Evolutionary conservation across 2,888 invertebrate genomes (phyloP).

Genomic region (Brachynemurus nebulosus): DNA sequence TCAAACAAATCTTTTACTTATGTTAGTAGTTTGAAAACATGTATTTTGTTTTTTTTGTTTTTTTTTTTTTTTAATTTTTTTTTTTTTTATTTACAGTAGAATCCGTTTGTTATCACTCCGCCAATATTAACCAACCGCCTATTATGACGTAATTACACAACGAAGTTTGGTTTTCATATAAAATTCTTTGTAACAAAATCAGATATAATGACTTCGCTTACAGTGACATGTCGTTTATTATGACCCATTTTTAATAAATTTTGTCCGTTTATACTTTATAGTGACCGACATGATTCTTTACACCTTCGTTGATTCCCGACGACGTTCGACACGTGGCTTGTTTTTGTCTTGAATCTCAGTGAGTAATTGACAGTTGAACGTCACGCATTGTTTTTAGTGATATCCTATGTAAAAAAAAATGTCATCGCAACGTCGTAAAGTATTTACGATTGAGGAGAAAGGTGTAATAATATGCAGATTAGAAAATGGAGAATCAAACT

Average conservation of each 20-base stretch:
- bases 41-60: too few relatives aligned
- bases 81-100: not conserved
- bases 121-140: slow-evolving; percentile 7
- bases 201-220: slow-evolving; percentile 11
- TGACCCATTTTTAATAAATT: slow-evolving; percentile 11
- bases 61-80: too few relatives aligned
- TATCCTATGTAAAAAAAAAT: slow-evolving; percentile 3
- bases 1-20: too few relatives aligned
- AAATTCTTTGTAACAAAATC: slow-evolving; percentile 9
- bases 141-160: slow-evolving; percentile 4
- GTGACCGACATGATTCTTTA: slow-evolving; percentile 3
- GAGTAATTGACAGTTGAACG: slow-evolving; percentile 6
- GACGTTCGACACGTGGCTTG: slow-evolving; percentile 5
- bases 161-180: slow-evolving; percentile 11
- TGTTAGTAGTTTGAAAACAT: too few relatives aligned
- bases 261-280: slow-evolving; percentile 5
- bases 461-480: slow-evolving; percentile 12
- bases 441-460: slow-evolving; percentile 13
- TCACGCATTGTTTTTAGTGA: slow-evolving; percentile 2
- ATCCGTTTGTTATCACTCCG: slow-evolving; percentile 11
- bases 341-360: slow-evolving; percentile 10
- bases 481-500: slow-evolving; percentile 13
- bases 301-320: slow-evolving; percentile 7
- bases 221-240: slow-evolving; percentile 9
- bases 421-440: slow-evolving; percentile 13